Conservation (phyloP, 2,113 vertebrate species). For the Formicarius rufipectus region DNA sequence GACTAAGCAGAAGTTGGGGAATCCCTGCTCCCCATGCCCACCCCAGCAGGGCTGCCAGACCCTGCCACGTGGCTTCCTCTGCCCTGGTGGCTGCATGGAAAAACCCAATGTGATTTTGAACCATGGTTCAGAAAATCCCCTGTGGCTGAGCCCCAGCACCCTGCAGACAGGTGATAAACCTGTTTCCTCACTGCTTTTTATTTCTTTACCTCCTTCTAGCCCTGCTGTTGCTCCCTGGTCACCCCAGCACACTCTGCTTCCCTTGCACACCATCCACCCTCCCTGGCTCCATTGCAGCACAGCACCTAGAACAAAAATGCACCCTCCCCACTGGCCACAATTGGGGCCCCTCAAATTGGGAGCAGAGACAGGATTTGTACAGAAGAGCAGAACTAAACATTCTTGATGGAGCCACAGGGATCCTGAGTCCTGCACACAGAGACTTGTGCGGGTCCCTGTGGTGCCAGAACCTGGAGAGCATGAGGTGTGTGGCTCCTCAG, state of each 20-base stretch:
- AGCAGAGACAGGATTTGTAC: background rate
- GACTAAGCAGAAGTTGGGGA: background rate
- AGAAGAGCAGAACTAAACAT: background rate
- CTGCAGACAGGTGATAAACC: background rate
- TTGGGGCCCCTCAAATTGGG: rapidly evolving
- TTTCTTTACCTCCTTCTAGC: background rate
- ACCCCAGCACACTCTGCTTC: rapidly evolving
- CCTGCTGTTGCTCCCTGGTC: rapidly evolving
- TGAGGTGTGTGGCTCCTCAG: background rate
- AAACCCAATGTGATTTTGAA: background rate
- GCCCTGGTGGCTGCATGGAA: background rate
- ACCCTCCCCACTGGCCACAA: rapidly evolving
- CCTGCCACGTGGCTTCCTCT: rapidly evolving
- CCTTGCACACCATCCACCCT: rapidly evolving
- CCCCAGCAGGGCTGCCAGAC: rapidly evolving
- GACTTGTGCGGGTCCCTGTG: rapidly evolving
- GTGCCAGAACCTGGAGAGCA: rapidly evolving
- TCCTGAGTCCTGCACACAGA: rapidly evolving
- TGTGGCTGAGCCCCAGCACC: background rate
- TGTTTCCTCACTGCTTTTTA: background rate
- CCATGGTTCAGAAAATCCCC: background rate
- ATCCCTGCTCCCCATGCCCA: background rate
- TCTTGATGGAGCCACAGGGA: background rate
- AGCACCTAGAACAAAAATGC: background rate
- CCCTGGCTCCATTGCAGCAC: rapidly evolving